phyloP scores from a whole-genome alignment of 2,888 invertebrate species.

The Leucophora obtusa region DNA sequence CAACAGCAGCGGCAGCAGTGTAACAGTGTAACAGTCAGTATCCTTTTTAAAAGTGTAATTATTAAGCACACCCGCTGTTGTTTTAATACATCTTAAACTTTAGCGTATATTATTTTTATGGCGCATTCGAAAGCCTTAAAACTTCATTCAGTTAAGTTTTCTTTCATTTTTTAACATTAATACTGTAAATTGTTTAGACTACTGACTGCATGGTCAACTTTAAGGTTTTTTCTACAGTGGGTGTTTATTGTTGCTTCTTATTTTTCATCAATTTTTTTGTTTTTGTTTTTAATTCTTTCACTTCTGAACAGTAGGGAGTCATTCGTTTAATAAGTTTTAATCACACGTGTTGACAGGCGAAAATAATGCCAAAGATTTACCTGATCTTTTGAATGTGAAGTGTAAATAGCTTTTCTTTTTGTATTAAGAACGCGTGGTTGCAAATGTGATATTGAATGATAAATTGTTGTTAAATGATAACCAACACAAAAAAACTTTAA shows the following conservation, averaged over 20 bases:
- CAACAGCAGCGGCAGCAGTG: slow-evolving; percentile 18
- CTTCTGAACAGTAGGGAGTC: slow-evolving; percentile 59
- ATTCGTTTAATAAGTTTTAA: slow-evolving; percentile 65
- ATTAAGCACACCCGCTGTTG: slow-evolving; percentile 65
- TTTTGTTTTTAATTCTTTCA: neutral
- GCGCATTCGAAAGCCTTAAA: neutral
- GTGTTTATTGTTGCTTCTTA: slow-evolving; percentile 58
- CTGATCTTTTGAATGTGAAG: slow-evolving; percentile 43
- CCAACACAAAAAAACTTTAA: neutral
- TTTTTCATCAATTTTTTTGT: slow-evolving; percentile 10
- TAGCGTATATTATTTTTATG: slow-evolving; percentile 6
- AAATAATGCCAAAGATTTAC: slow-evolving; percentile 55
- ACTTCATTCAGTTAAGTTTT: slow-evolving; percentile 4
- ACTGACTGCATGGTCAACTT: slow-evolving; percentile 53
- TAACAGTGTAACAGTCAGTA: slow-evolving; percentile 15
- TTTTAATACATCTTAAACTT: slow-evolving; percentile 54
- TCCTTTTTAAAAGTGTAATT: slow-evolving; percentile 57
- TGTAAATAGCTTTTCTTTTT: slow-evolving; percentile 56
- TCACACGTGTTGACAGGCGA: slow-evolving; percentile 66
- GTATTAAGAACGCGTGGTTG: slow-evolving; percentile 41
- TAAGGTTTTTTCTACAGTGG: slow-evolving; percentile 53
- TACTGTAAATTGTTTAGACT: slow-evolving; percentile 60
- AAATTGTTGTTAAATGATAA: slow-evolving; percentile 53
- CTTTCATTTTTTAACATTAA: slow-evolving; percentile 31
- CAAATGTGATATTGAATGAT: slow-evolving; percentile 40